These are phyloP conservation scores for Troides aeacus DNA, from an alignment of 2,888 invertebrate species.

Conservation along the genomic window DNA sequence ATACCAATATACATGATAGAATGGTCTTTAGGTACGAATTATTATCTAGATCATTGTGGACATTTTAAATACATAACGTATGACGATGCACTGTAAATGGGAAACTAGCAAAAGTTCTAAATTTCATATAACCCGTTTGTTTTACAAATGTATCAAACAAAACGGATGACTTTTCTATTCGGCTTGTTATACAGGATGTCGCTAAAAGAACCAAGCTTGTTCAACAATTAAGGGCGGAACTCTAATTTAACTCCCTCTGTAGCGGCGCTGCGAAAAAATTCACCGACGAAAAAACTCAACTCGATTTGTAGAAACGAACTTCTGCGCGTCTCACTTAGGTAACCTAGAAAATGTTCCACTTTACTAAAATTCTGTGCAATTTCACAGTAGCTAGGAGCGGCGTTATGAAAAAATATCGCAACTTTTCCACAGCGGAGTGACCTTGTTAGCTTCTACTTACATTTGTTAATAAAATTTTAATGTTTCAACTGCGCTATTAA, in stretches of 20 bases:
- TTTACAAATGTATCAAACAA: slow-evolving; percentile 1
- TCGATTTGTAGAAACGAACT: slow-evolving; percentile 28
- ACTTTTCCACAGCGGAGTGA: not conserved
- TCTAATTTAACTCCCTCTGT: slow-evolving; percentile 19
- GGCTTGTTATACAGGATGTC: slow-evolving; percentile 9
- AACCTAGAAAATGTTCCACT: slow-evolving; percentile 19
- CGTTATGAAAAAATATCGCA: slow-evolving; percentile 11
- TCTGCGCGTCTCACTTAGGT: slow-evolving; percentile 20
- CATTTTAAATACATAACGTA: too few relatives aligned
- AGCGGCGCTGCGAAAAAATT: slow-evolving; percentile 17
- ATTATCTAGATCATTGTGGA: too few relatives aligned
- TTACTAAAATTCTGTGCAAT: slow-evolving; percentile 15
- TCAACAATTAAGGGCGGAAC: slow-evolving; percentile 26
- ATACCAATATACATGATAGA: too few relatives aligned
- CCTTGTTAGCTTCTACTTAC: slow-evolving; percentile 4
- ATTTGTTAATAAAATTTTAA: not conserved
- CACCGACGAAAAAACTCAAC: slow-evolving; percentile 19
- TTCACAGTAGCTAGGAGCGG: slow-evolving; percentile 4
- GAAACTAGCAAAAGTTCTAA: too few relatives aligned
- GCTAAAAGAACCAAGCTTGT: slow-evolving; percentile 22
- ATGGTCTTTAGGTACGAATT: too few relatives aligned
- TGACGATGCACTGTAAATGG: too few relatives aligned
- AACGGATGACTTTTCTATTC: slow-evolving; percentile 12
- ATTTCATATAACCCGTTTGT: not conserved
- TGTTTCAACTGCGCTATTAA: not conserved